Base-by-base conservation (phyloP, 2,797 vertebrate genomes). In the Perodicticus potto region DNA sequence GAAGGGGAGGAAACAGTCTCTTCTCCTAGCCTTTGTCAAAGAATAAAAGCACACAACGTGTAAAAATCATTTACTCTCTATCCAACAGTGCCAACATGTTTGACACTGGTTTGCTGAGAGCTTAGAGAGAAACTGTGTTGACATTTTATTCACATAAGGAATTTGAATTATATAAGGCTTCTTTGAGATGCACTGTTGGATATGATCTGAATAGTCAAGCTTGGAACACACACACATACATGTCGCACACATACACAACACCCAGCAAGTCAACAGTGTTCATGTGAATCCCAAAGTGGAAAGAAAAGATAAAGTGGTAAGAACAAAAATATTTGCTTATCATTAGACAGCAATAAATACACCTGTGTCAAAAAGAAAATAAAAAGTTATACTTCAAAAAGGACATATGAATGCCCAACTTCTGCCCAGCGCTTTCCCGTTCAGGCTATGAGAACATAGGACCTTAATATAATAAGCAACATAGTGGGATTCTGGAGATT, bases 41-140 rank as follows among this genome's bases (percentile, higher is more conserved):
- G 93, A 92, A 84, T 72, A 96, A 98, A 98, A 97, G 94, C 89
- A 37, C 92, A 67, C 94, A 61, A 98, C 84, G 32, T 95, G 97
- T 89, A 97, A 97, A 98, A 98, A 98, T 97, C 91, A 97, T 98
- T 97, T 97, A 67, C 96, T 94, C 4, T 84, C 91, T 93, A 86
- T 91, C 97, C 97, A 93, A 0, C 96, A 3, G 97, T 4, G 91
- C 95, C 88, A 93, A 16, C 86, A 57, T 93, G 92, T 96, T 97
- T 93, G 89, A 96, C 96, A 96, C 91, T 77, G 97, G 97, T 96
- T 97, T 96, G 96, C 91, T 17, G 93, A 97, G 78, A 96, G 96
- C 96, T 96, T 55, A 13, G 74, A 94, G 89, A 97, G 72, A 97
- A 98, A 97, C 95, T 89, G 43, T 96, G 95, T 96, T 87, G 97